phyloP scores from a whole-genome alignment of 2,113 vertebrate species.

The Pantherophis guttatus region DNA sequence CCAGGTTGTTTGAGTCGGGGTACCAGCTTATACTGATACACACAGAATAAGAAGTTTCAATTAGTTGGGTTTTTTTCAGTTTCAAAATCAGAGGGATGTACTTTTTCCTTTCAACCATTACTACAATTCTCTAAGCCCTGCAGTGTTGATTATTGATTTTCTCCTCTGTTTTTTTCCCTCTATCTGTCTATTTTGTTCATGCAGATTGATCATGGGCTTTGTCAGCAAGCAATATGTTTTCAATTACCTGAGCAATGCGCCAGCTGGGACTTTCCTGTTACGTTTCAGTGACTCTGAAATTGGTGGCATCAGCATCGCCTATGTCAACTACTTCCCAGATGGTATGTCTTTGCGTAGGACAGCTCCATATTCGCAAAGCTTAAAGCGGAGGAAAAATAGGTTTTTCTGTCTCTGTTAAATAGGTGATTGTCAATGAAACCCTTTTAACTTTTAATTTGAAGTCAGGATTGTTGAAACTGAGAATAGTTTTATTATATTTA shows the following conservation, averaged over 20 bases:
- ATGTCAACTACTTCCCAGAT: constrained; percentile 74
- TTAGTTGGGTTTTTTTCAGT: not conserved
- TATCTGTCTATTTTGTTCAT: not conserved
- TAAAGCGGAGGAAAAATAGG: not conserved
- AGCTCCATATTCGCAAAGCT: not conserved
- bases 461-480: not conserved
- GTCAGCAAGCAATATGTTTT: constrained; percentile 93
- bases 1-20: not conserved
- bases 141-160: not conserved
- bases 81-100: not conserved
- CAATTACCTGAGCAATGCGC: constrained; percentile 78
- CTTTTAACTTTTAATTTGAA: not conserved
- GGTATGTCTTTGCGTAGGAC: constrained; percentile 44
- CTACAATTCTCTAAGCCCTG: not conserved
- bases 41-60: not conserved
- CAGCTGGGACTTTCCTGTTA: constrained; percentile 89
- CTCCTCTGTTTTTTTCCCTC: not conserved
- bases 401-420: no score
- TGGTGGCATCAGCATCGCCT: constrained; percentile 93
- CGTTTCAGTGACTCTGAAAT: constrained; percentile 98
- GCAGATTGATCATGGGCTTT: constrained; percentile 91
- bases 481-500: not conserved
- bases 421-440: not conserved
- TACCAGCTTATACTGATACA: not conserved
- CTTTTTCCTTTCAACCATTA: not conserved